Percentiles rank a stretch among this genome's conserved stretches.
phyloP scores from a whole-genome alignment of 2,888 invertebrate species.

The Euclidia mi region DNA sequence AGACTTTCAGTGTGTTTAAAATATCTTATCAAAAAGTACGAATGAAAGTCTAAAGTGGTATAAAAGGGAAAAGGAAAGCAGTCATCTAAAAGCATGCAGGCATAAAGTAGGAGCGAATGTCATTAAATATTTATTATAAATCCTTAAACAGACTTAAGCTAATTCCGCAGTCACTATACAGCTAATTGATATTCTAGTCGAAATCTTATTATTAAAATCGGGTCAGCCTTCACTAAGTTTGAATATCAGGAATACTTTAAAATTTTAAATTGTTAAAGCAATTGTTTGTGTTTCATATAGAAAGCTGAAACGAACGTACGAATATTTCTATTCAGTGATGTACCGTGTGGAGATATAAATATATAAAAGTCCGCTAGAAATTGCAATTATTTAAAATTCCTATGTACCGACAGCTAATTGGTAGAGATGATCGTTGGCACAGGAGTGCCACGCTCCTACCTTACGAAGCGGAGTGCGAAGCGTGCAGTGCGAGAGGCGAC shows the following conservation, averaged over 20 bases:
- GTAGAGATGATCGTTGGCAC: conserved; percentile 31
- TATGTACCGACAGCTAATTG: conserved; percentile 31
- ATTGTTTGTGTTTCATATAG: conserved; percentile 40
- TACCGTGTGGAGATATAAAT: conserved; percentile 28
- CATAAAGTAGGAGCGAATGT: conserved; percentile 87
- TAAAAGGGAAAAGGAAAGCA: conserved; percentile 74
- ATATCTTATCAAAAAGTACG: conserved; percentile 43
- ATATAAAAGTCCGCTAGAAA: conserved; percentile 38
- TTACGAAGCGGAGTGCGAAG: conserved; percentile 86
- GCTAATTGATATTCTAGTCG: conserved; percentile 53
- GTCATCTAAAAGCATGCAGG: conserved; percentile 81
- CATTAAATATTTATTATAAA: conserved; percentile 53
- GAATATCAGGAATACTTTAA: conserved; percentile 45
- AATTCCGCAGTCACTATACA: conserved; percentile 56
- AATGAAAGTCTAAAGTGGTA: conserved; percentile 73
- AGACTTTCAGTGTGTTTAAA: conserved; percentile 66
- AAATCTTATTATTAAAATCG: conserved; percentile 57
- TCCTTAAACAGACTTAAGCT: conserved; percentile 47
- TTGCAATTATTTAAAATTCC: conserved; percentile 13
- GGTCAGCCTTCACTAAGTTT: conserved; percentile 57
- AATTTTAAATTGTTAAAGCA: conserved; percentile 47
- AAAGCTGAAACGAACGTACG: conserved; percentile 39
- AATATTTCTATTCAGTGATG: conserved; percentile 39
- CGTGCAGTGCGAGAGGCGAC: conserved; percentile 88
- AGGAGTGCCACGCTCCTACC: conserved; percentile 82